Evolutionary conservation across 2,888 invertebrate genomes (phyloP).

Genomic region (Melangyna quadrimaculata): DNA sequence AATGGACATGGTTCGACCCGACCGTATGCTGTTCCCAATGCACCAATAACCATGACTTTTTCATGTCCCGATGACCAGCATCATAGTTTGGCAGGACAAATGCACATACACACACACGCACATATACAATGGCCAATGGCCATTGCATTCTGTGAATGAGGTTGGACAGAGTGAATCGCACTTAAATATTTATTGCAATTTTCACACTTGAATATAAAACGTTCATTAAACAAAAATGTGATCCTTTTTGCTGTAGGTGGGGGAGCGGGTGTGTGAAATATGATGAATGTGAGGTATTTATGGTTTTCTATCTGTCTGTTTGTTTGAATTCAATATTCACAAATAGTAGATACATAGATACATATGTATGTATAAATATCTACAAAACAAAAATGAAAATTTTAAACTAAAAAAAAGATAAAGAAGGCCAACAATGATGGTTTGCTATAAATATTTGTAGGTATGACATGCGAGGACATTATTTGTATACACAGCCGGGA

Average conservation of each 20-base stretch:
- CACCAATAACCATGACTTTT: conserved; percentile 29
- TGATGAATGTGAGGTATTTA: conserved; percentile 37
- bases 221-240: conserved; percentile 70
- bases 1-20: conserved; percentile 48
- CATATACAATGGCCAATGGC: background rate
- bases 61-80: conserved; percentile 42
- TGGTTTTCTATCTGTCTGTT: conserved; percentile 34
- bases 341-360: background rate
- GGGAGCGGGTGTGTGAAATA: background rate
- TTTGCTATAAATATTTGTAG: background rate
- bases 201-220: conserved; percentile 71
- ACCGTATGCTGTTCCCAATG: conserved; percentile 31
- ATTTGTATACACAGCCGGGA: conserved; percentile 17
- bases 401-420: background rate
- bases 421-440: conserved; percentile 2
- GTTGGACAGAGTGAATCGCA: conserved; percentile 36
- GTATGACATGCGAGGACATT: conserved; percentile 1
- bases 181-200: conserved; percentile 71
- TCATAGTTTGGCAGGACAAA: background rate
- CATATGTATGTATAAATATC: background rate
- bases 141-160: conserved; percentile 6
- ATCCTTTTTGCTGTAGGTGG: conserved; percentile 29
- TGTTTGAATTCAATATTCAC: conserved; percentile 65
- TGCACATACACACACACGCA: background rate
- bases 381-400: background rate